Evolutionary conservation across 2,797 vertebrate species (phyloP).

Genomic region (Hirundo rustica): DNA sequence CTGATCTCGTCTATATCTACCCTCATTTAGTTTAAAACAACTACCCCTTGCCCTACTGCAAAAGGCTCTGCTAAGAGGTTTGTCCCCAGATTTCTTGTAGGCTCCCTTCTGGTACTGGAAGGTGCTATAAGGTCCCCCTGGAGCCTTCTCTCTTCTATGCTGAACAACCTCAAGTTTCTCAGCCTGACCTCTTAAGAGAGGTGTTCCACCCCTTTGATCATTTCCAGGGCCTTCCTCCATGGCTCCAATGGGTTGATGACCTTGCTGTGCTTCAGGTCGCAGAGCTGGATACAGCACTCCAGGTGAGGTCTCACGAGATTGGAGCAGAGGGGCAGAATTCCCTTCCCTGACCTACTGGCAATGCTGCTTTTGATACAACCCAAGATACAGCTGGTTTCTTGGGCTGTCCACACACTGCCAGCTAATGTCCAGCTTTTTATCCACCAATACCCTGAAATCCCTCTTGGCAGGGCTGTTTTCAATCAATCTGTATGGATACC

Average conservation of each 20-base stretch:
- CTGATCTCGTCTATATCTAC: neutral
- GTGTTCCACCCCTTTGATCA: rapidly evolving
- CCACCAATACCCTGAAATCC: neutral
- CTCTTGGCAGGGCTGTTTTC: neutral
- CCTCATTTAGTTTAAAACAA: neutral
- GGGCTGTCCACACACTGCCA: neutral
- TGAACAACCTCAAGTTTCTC: neutral
- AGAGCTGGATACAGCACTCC: neutral
- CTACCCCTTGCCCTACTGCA: neutral
- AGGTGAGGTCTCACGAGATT: neutral
- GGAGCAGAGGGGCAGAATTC: neutral
- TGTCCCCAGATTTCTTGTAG: neutral
- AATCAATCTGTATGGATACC: no score
- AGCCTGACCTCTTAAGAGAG: neutral
- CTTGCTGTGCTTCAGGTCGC: neutral
- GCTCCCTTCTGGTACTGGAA: neutral
- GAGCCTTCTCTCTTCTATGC: neutral
- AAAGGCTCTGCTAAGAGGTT: neutral
- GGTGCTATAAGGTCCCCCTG: no score
- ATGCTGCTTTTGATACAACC: neutral
- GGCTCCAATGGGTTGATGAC: neutral
- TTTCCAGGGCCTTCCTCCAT: neutral
- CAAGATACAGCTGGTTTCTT: neutral
- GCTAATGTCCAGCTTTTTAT: neutral
- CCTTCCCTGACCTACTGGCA: neutral